Evolutionary conservation across 2,113 vertebrate genomes (phyloP), one percentile per base, ranked within the genome.

Genomic region (Tragelaphus scriptus): DNA sequence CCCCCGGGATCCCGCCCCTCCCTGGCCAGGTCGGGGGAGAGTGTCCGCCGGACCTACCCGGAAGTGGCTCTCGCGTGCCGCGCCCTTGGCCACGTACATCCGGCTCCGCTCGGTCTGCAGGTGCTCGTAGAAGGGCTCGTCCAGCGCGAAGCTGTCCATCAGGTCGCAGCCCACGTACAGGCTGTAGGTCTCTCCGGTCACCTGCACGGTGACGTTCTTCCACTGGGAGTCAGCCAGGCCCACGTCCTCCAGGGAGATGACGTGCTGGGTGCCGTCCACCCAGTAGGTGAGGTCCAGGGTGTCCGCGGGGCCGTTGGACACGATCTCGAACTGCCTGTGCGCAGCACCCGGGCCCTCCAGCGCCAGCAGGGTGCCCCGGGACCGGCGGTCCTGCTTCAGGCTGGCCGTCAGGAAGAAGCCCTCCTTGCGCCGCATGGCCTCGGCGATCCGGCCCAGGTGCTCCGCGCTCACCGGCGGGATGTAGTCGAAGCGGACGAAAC

Each of bases 401-500:
- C 98, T 99, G 97, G 99, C 99, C 58, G 98, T 98, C 61, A 99
- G 99, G 88, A 99, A 99, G 98, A 99, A 99, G 90, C 99, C 99
- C 93, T 99, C 99, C 82, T 99, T 99, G 97, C 98, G 99, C 85
- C 98, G 99, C 95, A 99, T 98, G 93, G 99, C 98, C 61, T 93
- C 97, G 6, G 99, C 8, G n/a, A 99, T 99, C 97, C 99, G 98
- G 97, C 98, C 98, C 16, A 99, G 98, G 26, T 98, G 98, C 2
- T 99, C 99, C 0, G 99, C 82, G 28, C 98, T 98, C 97, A 99
- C 99, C 0, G 99, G 99, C 30, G 99, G 99, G 93, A 99, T 98
- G 55, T 99, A 99, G 98, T 99, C 99, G n/a, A 99, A 99, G 5
- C 99, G 99, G 96, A 99, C 99, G 95, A 99, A 99, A 36, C 99